Conservation (phyloP, 2,797 vertebrate genomes). For the Meda fulgida region DNA sequence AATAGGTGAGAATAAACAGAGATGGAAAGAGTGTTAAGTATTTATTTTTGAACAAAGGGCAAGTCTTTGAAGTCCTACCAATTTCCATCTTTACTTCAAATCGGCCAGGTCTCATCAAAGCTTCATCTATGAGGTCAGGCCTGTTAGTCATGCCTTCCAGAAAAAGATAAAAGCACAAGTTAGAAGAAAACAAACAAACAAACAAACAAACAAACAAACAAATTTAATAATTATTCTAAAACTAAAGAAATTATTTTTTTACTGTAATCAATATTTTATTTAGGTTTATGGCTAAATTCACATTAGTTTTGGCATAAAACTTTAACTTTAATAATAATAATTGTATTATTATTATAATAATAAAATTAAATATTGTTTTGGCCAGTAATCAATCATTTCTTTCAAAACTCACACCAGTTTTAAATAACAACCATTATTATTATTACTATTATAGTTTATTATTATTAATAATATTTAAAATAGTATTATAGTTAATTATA, state of each 20-base stretch:
- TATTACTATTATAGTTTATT: neutral
- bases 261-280: neutral
- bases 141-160: slow-evolving; percentile 95
- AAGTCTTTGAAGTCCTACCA: slow-evolving; percentile 74
- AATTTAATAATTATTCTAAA: neutral
- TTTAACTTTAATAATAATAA: neutral
- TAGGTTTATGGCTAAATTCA: neutral
- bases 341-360: neutral
- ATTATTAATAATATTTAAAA: neutral
- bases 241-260: neutral
- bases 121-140: slow-evolving; percentile 96
- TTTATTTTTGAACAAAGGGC: neutral
- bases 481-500: neutral
- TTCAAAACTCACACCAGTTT: neutral
- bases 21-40: neutral
- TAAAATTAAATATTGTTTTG: neutral
- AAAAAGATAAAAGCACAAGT: slow-evolving; percentile 22
- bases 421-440: neutral
- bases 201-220: too few species aligned
- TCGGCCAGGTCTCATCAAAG: slow-evolving; percentile 94
- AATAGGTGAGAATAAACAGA: neutral
- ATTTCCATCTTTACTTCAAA: slow-evolving; percentile 99
- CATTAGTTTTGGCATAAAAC: neutral
- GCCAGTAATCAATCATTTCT: neutral
- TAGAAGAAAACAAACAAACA: too few species aligned